Percentiles rank a stretch among this genome's conserved stretches.
These are phyloP conservation scores for Trigoniulus corallinus DNA, from an alignment of 1,140 invertebrate genomes.

Conservation along the genomic window DNA sequence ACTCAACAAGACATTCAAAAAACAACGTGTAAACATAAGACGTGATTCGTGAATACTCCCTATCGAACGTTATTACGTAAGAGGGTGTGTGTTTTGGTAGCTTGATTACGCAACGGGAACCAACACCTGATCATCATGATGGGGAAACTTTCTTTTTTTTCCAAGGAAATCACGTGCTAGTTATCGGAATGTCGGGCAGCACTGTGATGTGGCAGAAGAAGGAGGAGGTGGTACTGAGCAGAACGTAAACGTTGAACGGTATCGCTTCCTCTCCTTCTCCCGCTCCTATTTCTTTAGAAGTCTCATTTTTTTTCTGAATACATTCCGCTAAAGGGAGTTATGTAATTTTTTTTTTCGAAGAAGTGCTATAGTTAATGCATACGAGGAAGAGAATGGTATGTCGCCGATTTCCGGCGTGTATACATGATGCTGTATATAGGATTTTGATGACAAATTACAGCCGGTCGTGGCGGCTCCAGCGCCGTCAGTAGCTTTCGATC, in stretches of 20 bases:
- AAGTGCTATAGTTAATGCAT: too few species aligned
- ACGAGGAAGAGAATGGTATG: slow-evolving; percentile 33
- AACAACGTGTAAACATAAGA: too few species aligned
- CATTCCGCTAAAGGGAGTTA: too few species aligned
- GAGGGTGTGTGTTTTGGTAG: too few species aligned
- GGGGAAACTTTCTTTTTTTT: neutral
- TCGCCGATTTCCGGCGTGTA: slow-evolving; percentile 49
- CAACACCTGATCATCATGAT: slow-evolving; percentile 34
- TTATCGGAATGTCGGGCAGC: neutral
- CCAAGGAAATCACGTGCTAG: neutral
- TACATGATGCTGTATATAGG: slow-evolving; percentile 59
- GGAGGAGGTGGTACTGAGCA: neutral
- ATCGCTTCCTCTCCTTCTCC: slow-evolving; percentile 23
- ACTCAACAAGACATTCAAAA: too few species aligned
- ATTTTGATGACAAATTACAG: slow-evolving; percentile 14
- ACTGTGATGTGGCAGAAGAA: neutral
- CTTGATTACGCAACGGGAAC: slow-evolving; percentile 30
- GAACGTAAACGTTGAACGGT: neutral
- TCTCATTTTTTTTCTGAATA: slow-evolving; percentile 19
- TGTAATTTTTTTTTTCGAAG: too few species aligned
- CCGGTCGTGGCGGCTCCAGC: too few species aligned
- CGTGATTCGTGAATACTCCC: too few species aligned
- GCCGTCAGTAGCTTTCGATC: too few species aligned
- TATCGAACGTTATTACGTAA: too few species aligned
- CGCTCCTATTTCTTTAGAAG: slow-evolving; percentile 8